phyloP scores from a whole-genome alignment of 2,797 vertebrate genomes.

The Lutjanus campechanus region DNA sequence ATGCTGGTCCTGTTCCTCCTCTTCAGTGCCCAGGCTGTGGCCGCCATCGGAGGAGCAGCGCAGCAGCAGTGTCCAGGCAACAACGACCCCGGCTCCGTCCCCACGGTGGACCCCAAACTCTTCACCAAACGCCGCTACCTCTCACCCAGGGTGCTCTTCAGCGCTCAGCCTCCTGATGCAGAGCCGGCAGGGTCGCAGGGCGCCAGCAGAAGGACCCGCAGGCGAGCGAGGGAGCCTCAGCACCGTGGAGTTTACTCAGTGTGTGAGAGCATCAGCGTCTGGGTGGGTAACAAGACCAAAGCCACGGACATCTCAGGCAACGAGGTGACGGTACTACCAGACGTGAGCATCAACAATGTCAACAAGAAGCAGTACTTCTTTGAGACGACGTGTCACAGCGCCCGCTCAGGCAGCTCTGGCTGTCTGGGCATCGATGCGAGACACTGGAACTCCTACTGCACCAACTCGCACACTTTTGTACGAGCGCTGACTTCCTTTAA shows the following conservation, averaged over 20 bases:
- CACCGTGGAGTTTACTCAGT: conserved; percentile 95
- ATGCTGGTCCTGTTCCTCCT: conserved; percentile 94
- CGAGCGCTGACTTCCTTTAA: conserved; percentile 94
- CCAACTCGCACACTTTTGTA: conserved; percentile 97
- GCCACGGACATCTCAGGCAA: conserved; percentile 97
- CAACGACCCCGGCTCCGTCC: conserved; percentile 55
- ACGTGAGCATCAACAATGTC: conserved; percentile 96
- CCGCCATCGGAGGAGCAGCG: conserved; percentile 83
- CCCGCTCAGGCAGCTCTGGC: conserved; percentile 84
- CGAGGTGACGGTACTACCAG: conserved; percentile 93
- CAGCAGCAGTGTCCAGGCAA: conserved; percentile 62
- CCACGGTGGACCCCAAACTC: conserved; percentile 90
- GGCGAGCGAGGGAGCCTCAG: conserved; percentile 86
- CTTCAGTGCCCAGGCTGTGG: conserved; percentile 92
- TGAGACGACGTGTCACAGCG: conserved; percentile 93
- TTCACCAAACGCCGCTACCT: conserved; percentile 90
- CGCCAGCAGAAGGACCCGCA: conserved; percentile 79
- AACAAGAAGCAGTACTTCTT: conserved; percentile 99
- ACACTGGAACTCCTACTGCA: conserved; percentile 99
- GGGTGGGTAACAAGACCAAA: conserved; percentile 97
- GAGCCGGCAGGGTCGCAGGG: conserved; percentile 68
- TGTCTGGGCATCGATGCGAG: conserved; percentile 95
- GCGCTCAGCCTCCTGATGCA: conserved; percentile 89
- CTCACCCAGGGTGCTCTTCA: conserved; percentile 94
- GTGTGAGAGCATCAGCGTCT: conserved; percentile 95